Conservation (phyloP, 1,140 invertebrate genomes). For the Lordiphosa clarofinis region DNA sequence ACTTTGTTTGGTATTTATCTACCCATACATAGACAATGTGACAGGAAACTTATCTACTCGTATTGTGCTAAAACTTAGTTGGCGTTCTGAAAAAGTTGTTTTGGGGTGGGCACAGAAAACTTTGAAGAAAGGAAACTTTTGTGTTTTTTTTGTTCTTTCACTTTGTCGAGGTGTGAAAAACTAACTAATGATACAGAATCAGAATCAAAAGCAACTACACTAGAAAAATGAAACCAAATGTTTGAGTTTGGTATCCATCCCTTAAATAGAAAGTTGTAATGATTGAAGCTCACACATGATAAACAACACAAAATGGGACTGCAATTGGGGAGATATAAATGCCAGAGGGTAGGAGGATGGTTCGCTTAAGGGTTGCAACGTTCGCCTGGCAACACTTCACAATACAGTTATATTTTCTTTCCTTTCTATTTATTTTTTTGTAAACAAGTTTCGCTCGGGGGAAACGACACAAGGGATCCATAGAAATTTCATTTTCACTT, state of each 20-base stretch:
- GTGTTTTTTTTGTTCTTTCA: no score
- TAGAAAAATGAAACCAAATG: slow-evolving; percentile 17
- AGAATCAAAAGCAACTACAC: neutral
- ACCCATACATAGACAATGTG: no score
- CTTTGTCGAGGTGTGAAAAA: no score
- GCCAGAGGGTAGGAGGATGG: slow-evolving; percentile 8
- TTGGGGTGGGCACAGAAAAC: no score
- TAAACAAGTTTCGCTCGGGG: slow-evolving; percentile 38
- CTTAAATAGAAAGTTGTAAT: slow-evolving; percentile 52
- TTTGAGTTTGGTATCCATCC: slow-evolving; percentile 35
- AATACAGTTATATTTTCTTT: slow-evolving; percentile 28
- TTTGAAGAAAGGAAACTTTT: no score
- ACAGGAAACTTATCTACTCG: no score
- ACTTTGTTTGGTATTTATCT: no score
- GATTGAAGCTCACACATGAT: slow-evolving; percentile 42
- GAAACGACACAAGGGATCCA: slow-evolving; percentile 32
- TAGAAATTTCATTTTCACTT: slow-evolving; percentile 73
- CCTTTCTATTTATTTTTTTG: slow-evolving; percentile 15
- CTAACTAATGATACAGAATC: no score
- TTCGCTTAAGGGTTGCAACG: slow-evolving; percentile 63
- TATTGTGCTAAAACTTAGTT: no score
- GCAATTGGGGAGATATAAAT: slow-evolving; percentile 16
- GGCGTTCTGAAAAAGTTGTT: no score
- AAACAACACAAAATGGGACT: slow-evolving; percentile 31
- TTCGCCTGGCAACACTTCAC: slow-evolving; percentile 59